phyloP scores from a whole-genome alignment of 1,140 invertebrate genomes.

The Pogonomyrmex californicus region DNA sequence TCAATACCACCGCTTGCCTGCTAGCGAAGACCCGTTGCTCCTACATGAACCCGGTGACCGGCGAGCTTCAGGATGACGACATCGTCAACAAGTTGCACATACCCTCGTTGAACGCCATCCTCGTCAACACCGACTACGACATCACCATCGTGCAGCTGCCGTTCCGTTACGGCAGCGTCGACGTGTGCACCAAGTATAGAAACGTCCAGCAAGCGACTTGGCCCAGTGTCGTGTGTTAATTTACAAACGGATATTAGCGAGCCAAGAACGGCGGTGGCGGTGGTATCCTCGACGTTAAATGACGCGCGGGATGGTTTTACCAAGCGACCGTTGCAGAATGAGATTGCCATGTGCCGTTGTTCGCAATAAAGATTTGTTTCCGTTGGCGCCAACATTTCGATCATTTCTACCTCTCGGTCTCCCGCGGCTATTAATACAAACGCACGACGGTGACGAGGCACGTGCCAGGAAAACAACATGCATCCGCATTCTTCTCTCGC shows the following conservation, averaged over 20 bases:
- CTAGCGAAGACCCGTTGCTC: conserved; percentile 81
- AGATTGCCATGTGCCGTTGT: conserved; percentile 38
- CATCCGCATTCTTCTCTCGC: conserved; percentile 20
- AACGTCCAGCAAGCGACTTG: conserved; percentile 79
- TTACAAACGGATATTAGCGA: conserved; percentile 47
- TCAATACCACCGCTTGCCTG: conserved; percentile 82
- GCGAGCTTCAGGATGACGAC: conserved; percentile 72
- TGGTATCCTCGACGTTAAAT: conserved; percentile 20
- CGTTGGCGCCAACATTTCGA: conserved; percentile 58
- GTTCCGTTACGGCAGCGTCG: conserved; percentile 70
- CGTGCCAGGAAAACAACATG: conserved; percentile 21
- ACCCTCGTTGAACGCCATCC: conserved; percentile 77
- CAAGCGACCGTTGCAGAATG: conserved; percentile 49
- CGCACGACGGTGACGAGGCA: neutral
- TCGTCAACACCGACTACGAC: conserved; percentile 82
- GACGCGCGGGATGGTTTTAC: conserved; percentile 55
- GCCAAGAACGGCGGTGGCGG: conserved; percentile 1
- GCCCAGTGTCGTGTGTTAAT: conserved; percentile 79
- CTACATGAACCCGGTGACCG: conserved; percentile 80
- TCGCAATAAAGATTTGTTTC: conserved; percentile 56
- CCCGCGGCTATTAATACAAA: conserved; percentile 42
- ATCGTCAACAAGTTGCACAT: conserved; percentile 74
- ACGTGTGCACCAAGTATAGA: conserved; percentile 80
- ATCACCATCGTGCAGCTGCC: conserved; percentile 82
- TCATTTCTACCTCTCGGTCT: conserved; percentile 41